Evolutionary conservation across 2,888 invertebrate species (phyloP), one percentile per base, ranked within the genome.

Genomic region (Stenurella melanura): DNA sequence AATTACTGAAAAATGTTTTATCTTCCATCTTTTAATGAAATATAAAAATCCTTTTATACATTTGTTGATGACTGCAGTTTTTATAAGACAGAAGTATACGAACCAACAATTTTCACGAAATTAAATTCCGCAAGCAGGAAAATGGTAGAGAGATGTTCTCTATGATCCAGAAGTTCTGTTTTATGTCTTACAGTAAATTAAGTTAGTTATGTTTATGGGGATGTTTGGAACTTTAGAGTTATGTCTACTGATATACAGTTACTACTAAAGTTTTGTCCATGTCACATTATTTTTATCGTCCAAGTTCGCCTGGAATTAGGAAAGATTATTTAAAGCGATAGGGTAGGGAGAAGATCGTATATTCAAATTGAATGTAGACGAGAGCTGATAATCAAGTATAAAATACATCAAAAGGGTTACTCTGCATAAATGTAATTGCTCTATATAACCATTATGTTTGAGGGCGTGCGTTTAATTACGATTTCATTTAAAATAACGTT

Each of bases 141-240:
- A 74, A 75, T 71, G 63, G 69, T 69, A 64, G 74, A 72, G 74
- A 71, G 72, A 77, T 74, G 74, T 72, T 80, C 76, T 74, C 78
- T 75, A 80, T 77, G 81, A 83, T 83, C 80, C 82, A 82, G 83
- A 82, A 85, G 83, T 81, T 83, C 82, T 80, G 81, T 83, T 87
- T 87, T 87, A 87, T 85, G 85, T 84, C 86, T 85, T 82, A 83
- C 86, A 85, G 84, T 86, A 87, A 87, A 87, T 87, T 87, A 87
- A 87, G 84, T 86, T 85, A 86, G 87, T 87, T 86, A 86, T 86
- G 86, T 87, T 87, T 86, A 86, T 87, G 83, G 86, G 85, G 85
- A 85, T 86, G 87, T 87, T 86, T 86, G 85, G 85, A 86, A 86
- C 82, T 86, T 85, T 84, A 84, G 86, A 86, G 85, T 86, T 85